phyloP scores from a whole-genome alignment of 2,797 vertebrate species.

The Enteromius paludinosus region DNA sequence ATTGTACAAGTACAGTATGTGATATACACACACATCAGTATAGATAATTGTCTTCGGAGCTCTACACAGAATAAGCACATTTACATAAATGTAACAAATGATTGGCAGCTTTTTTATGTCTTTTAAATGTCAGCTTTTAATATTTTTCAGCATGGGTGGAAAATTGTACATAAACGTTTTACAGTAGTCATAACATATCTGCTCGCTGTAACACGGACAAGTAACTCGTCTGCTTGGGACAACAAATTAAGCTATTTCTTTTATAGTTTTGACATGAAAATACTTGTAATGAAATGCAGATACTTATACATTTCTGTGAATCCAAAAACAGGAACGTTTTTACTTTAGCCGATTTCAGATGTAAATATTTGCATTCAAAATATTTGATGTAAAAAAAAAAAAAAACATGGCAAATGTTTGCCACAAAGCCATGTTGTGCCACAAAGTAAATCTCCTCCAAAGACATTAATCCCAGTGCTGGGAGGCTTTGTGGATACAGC shows the following conservation, averaged over 20 bases:
- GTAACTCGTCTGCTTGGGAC: constrained; percentile 4
- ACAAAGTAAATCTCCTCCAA: constrained; percentile 9
- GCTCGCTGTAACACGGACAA: background rate
- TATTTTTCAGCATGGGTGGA: constrained; percentile 3
- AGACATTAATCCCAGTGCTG: constrained; percentile 10
- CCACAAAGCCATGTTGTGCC: constrained; percentile 15
- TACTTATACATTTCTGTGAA: background rate
- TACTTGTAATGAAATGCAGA: background rate
- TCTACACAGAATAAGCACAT: background rate
- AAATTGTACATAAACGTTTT: constrained; percentile 11
- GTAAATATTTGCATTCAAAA: constrained; percentile 21
- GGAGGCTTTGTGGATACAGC: background rate
- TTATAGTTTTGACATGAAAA: background rate
- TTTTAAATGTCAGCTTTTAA: constrained; percentile 2
- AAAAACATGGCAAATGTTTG: background rate
- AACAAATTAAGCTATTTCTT: background rate
- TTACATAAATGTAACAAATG: background rate
- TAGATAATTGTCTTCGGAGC: background rate
- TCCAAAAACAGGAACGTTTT: background rate
- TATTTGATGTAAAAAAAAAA: constrained; percentile 13
- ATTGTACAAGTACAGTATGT: background rate
- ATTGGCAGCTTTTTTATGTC: too few species aligned
- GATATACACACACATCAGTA: background rate
- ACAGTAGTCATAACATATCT: constrained; percentile 19
- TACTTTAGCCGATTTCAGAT: constrained; percentile 1